Evolutionary conservation across 1,140 invertebrate genomes (phyloP).

Genomic region (Saccostrea echinata): DNA sequence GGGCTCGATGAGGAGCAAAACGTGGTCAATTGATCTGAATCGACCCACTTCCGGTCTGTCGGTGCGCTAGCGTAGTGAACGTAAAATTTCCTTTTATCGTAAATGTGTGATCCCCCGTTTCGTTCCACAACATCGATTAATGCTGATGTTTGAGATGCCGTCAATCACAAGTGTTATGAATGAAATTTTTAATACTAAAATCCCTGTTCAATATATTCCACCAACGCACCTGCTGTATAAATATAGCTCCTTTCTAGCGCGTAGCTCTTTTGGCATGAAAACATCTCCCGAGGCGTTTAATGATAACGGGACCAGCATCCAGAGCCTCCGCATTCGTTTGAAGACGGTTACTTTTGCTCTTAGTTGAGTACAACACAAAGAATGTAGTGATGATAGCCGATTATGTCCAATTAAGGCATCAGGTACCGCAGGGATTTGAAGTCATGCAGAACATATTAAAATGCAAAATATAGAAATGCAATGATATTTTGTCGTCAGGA

Average conservation of each 20-base stretch:
- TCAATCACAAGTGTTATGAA: not conserved
- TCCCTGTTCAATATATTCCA: conserved; percentile 29
- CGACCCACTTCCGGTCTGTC: conserved; percentile 14
- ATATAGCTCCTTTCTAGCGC: not conserved
- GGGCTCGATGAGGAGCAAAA: not conserved
- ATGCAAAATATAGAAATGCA: conserved; percentile 20
- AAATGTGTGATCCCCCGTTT: not conserved
- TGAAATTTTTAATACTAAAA: not conserved
- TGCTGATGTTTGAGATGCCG: not conserved
- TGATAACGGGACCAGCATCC: conserved; percentile 9
- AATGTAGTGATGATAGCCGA: conserved; percentile 27
- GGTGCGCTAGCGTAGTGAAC: conserved; percentile 25
- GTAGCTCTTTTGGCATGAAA: conserved; percentile 2
- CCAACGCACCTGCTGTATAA: conserved; percentile 29
- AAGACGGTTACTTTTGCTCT: conserved; percentile 28
- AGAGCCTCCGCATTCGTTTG: conserved; percentile 30
- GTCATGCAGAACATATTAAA: conserved; percentile 23
- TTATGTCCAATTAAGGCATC: conserved; percentile 28
- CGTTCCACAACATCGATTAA: conserved; percentile 28
- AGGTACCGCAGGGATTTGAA: conserved; percentile 1
- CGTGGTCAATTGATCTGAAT: conserved; percentile 19
- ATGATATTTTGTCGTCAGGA: conserved; percentile 10
- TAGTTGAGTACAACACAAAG: conserved; percentile 10
- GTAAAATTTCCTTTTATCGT: conserved; percentile 8
- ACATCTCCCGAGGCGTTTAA: conserved; percentile 18